phyloP scores from a whole-genome alignment of 2,797 vertebrate species.

The Spheniscus humboldti region DNA sequence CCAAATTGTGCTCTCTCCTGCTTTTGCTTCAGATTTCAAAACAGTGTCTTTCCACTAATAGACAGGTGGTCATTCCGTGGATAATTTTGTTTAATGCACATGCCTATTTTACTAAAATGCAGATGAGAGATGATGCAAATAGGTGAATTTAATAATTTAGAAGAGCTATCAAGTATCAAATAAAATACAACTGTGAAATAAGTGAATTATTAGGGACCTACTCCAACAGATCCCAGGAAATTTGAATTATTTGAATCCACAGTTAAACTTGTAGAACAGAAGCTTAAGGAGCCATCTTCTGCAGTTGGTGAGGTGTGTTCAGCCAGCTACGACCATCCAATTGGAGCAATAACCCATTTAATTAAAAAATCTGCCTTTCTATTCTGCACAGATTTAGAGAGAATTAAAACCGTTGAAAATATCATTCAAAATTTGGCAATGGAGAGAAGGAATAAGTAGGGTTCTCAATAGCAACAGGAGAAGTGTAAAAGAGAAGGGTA shows the following conservation, averaged over 20 bases:
- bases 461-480: not conserved
- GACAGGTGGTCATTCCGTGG: not conserved
- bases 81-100: not conserved
- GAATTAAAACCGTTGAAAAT: not conserved
- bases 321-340: not conserved
- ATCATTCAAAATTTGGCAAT: not conserved
- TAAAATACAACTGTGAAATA: not conserved
- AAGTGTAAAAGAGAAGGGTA: not conserved
- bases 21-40: conserved; percentile 20
- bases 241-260: not conserved
- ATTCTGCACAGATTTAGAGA: not conserved
- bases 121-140: not conserved
- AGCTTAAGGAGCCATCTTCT: not conserved
- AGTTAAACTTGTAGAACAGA: not conserved
- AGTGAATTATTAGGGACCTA: not conserved
- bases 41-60: not conserved
- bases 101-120: not conserved
- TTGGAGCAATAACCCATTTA: not conserved
- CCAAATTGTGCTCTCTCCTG: not conserved
- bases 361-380: not conserved
- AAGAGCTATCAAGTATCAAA: not conserved
- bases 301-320: not conserved
- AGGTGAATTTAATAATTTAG: not conserved
- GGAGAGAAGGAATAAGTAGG: not conserved
- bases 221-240: not conserved